phyloP scores from a whole-genome alignment of 2,888 invertebrate genomes.

The Cataglyphis livida region DNA sequence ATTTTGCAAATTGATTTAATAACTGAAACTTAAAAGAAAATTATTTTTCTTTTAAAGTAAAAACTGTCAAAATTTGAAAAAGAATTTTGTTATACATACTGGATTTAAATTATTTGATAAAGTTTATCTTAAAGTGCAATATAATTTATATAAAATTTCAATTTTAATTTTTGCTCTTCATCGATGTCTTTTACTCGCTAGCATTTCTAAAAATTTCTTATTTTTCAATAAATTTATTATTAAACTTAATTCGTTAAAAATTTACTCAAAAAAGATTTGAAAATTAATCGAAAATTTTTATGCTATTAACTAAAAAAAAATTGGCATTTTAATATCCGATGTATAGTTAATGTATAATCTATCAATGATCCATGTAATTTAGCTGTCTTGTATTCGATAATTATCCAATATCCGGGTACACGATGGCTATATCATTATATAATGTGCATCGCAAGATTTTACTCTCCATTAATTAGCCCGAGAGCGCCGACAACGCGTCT shows the following conservation, averaged over 20 bases:
- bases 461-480: slow-evolving; percentile 34
- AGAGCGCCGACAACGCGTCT: neutral
- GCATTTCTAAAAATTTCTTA: neutral
- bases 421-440: neutral
- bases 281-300: neutral
- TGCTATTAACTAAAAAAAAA: neutral
- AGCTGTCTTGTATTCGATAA: slow-evolving; percentile 5
- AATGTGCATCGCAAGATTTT: slow-evolving; percentile 10
- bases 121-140: neutral
- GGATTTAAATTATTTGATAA: neutral
- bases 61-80: neutral
- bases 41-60: too few species aligned
- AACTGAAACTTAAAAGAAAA: neutral
- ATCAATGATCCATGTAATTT: slow-evolving; percentile 16
- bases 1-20: slow-evolving; percentile 9
- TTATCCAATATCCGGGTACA: slow-evolving; percentile 20
- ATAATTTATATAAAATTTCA: neutral
- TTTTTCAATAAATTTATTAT: neutral
- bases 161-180: neutral
- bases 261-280: neutral
- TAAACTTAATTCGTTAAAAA: neutral
- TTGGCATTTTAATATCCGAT: neutral
- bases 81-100: neutral
- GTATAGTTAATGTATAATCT: neutral
- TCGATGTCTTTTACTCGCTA: neutral